These are phyloP conservation scores for Dasypogon diadema DNA, from an alignment of 2,888 invertebrate species.

Conservation along the genomic window DNA sequence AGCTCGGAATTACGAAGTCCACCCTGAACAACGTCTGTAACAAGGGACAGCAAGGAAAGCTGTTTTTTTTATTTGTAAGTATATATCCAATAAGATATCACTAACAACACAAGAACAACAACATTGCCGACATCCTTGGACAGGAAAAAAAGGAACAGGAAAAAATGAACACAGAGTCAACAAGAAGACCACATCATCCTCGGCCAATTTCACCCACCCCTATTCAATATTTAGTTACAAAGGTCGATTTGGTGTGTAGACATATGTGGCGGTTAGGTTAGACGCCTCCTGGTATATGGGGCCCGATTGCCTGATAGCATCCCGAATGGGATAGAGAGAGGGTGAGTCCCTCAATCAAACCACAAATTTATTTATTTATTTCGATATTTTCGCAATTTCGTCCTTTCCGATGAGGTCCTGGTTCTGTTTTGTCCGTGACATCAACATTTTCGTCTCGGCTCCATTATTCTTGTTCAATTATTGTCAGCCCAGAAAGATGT, in stretches of 20 bases:
- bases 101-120: neutral
- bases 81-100: neutral
- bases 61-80: neutral
- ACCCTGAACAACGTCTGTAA: neutral
- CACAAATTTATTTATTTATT: constrained; percentile 50
- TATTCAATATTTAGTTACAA: constrained; percentile 18
- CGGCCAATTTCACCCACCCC: constrained; percentile 49
- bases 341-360: constrained; percentile 49
- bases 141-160: constrained; percentile 7
- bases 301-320: neutral
- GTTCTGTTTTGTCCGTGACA: neutral
- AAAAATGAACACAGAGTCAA: constrained; percentile 20
- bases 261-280: constrained; percentile 20
- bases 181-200: constrained; percentile 44
- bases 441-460: neutral
- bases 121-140: neutral
- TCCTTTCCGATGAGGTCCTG: constrained; percentile 19
- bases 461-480: neutral
- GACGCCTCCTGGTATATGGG: constrained; percentile 9
- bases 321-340: neutral
- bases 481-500: too few species aligned
- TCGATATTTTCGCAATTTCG: constrained; percentile 41
- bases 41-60: neutral
- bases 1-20: constrained; percentile 30
- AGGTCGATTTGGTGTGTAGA: constrained; percentile 32